These are phyloP conservation scores for Phengaris arion DNA, from an alignment of 2,888 invertebrate genomes.

Conservation along the genomic window DNA sequence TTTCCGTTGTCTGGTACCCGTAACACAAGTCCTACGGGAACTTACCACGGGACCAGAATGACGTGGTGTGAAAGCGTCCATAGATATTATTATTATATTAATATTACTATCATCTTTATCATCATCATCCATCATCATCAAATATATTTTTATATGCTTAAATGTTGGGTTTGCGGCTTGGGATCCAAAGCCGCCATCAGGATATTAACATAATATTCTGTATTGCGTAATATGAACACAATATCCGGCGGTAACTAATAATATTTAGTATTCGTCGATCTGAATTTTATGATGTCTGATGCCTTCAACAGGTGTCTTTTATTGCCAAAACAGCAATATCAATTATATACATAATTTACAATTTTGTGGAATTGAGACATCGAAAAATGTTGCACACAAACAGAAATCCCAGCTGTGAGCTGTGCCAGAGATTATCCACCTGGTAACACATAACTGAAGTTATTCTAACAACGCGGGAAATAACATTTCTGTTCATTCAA, in stretches of 20 bases:
- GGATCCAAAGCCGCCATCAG: neutral
- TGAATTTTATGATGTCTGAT: neutral
- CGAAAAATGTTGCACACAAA: neutral
- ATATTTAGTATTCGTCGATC: neutral
- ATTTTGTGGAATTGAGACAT: conserved; percentile 5
- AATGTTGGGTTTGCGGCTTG: no score
- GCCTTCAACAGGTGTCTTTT: neutral
- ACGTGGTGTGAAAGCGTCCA: no score
- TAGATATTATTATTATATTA: no score
- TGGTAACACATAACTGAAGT: neutral
- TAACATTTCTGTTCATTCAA: neutral
- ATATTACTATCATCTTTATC: no score
- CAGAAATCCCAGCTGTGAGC: neutral
- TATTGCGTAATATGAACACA: neutral
- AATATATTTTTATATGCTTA: no score
- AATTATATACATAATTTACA: neutral
- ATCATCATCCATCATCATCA: no score
- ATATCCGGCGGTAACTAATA: conserved; percentile 3
- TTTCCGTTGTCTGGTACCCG: no score
- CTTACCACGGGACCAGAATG: no score
- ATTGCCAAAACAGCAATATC: conserved; percentile 13
- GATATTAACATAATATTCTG: neutral
- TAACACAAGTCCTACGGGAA: no score
- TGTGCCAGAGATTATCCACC: neutral
- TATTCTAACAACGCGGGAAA: neutral